A percentile compares a stretch with the other conserved stretches of the same genome.
These are phyloP conservation scores for Dromiciops gliroides DNA, from an alignment of 2,113 vertebrate genomes.

Conservation along the genomic window DNA sequence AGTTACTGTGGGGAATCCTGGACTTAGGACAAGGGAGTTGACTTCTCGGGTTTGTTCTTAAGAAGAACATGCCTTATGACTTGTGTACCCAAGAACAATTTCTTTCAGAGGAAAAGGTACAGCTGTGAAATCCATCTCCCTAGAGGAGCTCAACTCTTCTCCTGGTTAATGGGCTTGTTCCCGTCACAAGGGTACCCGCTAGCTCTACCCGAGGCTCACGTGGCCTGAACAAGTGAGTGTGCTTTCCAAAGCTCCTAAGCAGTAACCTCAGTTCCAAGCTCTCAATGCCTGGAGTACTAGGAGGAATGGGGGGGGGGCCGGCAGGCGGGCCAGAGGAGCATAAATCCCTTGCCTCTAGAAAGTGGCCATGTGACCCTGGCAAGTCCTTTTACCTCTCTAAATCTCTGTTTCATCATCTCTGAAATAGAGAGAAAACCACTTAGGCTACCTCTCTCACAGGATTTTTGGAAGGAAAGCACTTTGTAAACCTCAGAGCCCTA, in stretches of 20 bases:
- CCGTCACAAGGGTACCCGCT: not conserved
- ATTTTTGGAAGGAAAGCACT: not conserved
- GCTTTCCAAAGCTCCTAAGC: not conserved
- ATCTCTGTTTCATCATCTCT: not conserved
- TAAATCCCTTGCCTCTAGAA: not conserved
- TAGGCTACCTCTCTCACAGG: not conserved
- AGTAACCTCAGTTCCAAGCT: not conserved
- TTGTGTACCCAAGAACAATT: not conserved
- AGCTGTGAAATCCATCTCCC: slow-evolving; percentile 12
- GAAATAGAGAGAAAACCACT: not conserved
- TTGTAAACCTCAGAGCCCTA: not conserved
- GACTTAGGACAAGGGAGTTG: not conserved
- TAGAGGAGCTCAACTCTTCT: not conserved
- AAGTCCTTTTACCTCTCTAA: not conserved
- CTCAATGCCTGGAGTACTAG: not conserved
- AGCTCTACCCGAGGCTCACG: not conserved
- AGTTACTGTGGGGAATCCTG: slow-evolving; percentile 16
- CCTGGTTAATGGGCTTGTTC: slow-evolving; percentile 29
- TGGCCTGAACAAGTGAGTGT: not conserved
- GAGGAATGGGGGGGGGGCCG: not conserved
- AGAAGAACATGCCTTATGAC: not conserved
- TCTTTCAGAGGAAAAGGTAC: not conserved
- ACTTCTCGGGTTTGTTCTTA: slow-evolving; percentile 15
- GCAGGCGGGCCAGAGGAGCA: too few relatives aligned
- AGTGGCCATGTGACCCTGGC: not conserved